Evolutionary conservation across 2,113 vertebrate genomes (phyloP).

Genomic region (Centropus unirufus): DNA sequence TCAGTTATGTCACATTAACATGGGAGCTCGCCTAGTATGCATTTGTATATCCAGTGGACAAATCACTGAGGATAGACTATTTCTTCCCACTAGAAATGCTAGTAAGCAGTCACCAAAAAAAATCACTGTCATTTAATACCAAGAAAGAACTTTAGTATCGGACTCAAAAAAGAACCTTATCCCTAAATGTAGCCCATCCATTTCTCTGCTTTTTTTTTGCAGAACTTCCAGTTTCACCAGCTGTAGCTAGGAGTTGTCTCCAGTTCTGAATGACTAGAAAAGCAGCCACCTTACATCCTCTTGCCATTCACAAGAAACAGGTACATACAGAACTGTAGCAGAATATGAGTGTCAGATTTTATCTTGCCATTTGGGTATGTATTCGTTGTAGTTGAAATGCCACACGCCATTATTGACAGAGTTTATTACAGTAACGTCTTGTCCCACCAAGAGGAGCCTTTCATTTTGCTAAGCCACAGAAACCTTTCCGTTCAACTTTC

Average conservation of each 20-base stretch:
- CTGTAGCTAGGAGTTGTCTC: neutral
- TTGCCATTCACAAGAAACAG: slow-evolving; percentile 19
- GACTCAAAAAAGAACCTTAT: neutral
- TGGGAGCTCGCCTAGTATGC: neutral
- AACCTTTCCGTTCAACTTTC: neutral
- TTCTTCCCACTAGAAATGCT: neutral
- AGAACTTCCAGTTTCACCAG: neutral
- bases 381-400: neutral
- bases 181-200: neutral
- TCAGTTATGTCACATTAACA: neutral
- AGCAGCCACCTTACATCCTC: neutral
- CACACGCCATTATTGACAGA: neutral
- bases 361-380: neutral
- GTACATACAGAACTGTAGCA: neutral
- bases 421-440: neutral
- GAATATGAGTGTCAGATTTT: neutral
- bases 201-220: neutral
- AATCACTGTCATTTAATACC: neutral
- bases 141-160: neutral
- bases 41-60: neutral
- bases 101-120: neutral
- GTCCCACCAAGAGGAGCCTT: neutral
- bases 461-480: neutral
- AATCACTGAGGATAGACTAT: neutral
- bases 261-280: slow-evolving; percentile 2